These are phyloP conservation scores for Polydrusus cervinus DNA, from an alignment of 2,888 invertebrate species.

Conservation along the genomic window DNA sequence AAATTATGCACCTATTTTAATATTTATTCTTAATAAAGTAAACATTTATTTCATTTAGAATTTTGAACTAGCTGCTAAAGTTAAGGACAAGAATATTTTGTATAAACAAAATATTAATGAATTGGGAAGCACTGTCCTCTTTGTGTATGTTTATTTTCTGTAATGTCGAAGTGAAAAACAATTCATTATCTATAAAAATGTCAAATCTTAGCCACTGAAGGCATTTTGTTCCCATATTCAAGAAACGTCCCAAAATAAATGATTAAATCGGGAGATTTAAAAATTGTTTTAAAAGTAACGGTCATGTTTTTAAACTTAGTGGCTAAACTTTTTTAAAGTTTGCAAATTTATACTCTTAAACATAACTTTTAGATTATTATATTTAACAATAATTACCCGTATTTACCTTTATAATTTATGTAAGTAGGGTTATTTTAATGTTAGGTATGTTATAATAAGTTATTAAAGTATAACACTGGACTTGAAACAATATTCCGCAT, in stretches of 20 bases:
- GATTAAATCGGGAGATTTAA: not conserved
- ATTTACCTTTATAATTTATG: slow-evolving; percentile 4
- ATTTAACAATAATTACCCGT: slow-evolving; percentile 6
- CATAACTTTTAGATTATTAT: not conserved
- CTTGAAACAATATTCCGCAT: not conserved
- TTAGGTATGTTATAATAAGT: not conserved
- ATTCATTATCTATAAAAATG: too few species aligned
- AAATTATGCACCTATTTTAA: not conserved
- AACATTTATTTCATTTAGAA: too few species aligned
- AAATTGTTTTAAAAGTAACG: too few species aligned
- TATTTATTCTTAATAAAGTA: slow-evolving; percentile 6
- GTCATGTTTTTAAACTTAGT: too few species aligned
- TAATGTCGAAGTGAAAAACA: too few species aligned
- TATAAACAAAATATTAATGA: too few species aligned
- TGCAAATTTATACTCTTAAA: not conserved
- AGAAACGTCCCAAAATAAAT: not conserved
- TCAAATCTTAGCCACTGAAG: too few species aligned
- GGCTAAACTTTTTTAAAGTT: too few species aligned
- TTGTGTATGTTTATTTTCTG: too few species aligned
- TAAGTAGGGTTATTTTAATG: not conserved
- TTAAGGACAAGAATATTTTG: too few species aligned
- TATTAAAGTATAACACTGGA: slow-evolving; percentile 6
- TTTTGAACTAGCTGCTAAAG: too few species aligned
- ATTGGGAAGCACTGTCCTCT: too few species aligned
- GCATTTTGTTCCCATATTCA: not conserved